A percentile compares a stretch with the other conserved stretches of the same genome.
These are phyloP conservation scores for Eretmochelys imbricata DNA, from an alignment of 2,113 vertebrate species.

Conservation along the genomic window DNA sequence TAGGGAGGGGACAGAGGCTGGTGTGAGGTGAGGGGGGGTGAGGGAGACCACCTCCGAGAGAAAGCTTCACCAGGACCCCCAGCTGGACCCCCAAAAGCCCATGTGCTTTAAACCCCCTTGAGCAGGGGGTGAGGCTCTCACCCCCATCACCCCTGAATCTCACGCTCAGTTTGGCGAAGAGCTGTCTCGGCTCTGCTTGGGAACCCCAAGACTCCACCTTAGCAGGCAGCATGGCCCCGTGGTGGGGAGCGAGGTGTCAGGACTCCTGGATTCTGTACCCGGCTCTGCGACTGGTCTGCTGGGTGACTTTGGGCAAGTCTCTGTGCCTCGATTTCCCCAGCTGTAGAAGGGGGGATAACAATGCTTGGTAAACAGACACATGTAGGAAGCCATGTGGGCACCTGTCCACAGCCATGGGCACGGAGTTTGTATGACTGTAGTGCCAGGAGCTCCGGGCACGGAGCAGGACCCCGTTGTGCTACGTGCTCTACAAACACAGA, in stretches of 20 bases:
- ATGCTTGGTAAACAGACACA: neutral
- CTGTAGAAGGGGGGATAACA: neutral
- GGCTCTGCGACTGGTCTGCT: neutral
- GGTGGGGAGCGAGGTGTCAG: neutral
- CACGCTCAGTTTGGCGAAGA: too few relatives aligned
- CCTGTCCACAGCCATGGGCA: too few relatives aligned
- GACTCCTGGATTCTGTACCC: neutral
- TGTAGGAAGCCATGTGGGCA: too few relatives aligned
- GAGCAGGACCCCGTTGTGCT: too few relatives aligned
- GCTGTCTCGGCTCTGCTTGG: too few relatives aligned
- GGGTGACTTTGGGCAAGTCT: neutral
- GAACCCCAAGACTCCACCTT: neutral
- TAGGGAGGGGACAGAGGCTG: neutral
- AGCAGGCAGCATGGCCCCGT: neutral
- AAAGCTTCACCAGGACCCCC: neutral
- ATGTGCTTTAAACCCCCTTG: neutral
- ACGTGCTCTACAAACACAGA: too few relatives aligned
- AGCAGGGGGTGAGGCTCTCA: too few relatives aligned
- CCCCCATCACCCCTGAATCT: too few relatives aligned
- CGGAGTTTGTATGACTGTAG: too few relatives aligned
- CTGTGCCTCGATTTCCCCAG: neutral
- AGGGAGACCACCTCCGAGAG: neutral
- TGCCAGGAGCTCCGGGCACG: too few relatives aligned
- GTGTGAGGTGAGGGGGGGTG: neutral
- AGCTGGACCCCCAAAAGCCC: too few relatives aligned